Evolutionary conservation across 2,797 vertebrate genomes (phyloP).

Genomic region (Malurus leucopterus): DNA sequence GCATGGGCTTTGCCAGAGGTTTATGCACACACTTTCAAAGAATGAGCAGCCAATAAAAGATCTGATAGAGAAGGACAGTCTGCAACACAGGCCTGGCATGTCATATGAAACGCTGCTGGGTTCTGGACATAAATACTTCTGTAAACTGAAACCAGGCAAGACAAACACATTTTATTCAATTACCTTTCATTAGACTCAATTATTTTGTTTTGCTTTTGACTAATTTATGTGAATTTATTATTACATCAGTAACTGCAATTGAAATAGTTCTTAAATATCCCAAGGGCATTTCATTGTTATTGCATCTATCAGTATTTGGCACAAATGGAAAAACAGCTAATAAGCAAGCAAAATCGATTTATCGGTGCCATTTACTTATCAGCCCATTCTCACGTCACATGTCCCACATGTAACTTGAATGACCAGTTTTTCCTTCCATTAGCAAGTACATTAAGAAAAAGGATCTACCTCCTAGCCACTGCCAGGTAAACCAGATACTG

Average conservation of each 20-base stretch:
- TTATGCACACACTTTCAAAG: neutral
- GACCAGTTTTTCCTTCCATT: conserved; percentile 32
- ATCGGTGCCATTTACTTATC: conserved; percentile 20
- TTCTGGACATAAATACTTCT: neutral
- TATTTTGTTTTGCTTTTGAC: conserved; percentile 19
- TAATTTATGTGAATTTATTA: neutral
- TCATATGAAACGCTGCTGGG: neutral
- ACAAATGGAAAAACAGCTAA: neutral
- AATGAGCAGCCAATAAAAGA: neutral
- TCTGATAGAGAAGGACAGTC: neutral
- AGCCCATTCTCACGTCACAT: conserved; percentile 12
- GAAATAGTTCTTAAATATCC: neutral
- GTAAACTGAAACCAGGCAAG: neutral
- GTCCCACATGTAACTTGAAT: neutral
- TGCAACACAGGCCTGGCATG: neutral
- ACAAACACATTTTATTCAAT: neutral
- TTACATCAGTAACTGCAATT: neutral
- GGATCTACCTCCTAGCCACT: neutral
- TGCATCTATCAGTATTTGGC: neutral
- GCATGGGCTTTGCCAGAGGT: neutral
- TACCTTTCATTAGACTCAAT: conserved; percentile 21
- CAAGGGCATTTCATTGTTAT: neutral
- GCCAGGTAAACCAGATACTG: neutral
- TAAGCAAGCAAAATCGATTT: conserved; percentile 6
- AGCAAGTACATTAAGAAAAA: neutral